Percentiles rank a stretch among this genome's conserved stretches.
These are phyloP conservation scores for Leptobrachium ailaonicum DNA, from an alignment of 2,113 vertebrate species.

Conservation along the genomic window DNA sequence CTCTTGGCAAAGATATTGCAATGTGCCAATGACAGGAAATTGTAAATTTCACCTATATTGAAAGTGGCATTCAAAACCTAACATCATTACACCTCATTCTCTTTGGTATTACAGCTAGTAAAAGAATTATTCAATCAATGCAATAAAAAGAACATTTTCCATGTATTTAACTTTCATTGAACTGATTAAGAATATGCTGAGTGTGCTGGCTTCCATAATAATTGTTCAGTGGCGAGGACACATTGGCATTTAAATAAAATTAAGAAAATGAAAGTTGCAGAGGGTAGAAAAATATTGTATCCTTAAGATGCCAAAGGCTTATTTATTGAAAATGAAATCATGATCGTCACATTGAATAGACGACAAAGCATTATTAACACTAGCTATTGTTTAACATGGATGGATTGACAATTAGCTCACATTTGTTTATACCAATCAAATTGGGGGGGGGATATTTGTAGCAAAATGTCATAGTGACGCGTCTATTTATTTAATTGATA, in stretches of 20 bases:
- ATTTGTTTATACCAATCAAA: too few relatives aligned
- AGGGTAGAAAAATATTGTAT: constrained; percentile 13
- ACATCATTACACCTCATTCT: too few relatives aligned
- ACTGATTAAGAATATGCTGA: constrained; percentile 29
- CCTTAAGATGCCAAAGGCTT: background rate
- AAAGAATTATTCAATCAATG: background rate
- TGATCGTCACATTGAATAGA: too few relatives aligned
- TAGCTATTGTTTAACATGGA: too few relatives aligned
- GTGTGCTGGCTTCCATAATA: constrained; percentile 4
- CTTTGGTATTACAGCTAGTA: background rate
- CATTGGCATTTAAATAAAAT: constrained; percentile 4
- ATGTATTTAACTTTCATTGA: constrained; percentile 14
- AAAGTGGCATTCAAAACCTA: background rate
- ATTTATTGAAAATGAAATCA: background rate
- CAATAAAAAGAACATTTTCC: background rate
- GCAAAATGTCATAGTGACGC: too few relatives aligned
- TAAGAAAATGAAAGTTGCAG: constrained; percentile 10
- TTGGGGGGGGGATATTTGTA: too few relatives aligned
- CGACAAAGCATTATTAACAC: too few relatives aligned
- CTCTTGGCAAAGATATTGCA: background rate
- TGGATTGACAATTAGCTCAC: too few relatives aligned
- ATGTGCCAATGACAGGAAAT: background rate
- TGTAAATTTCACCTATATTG: background rate
- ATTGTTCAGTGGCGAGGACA: constrained; percentile 17
- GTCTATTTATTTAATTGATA: too few relatives aligned